phyloP scores from a whole-genome alignment of 30 jellyfish, hydroid and myxozoan genomes.

The Aurelia sp. region DNA sequence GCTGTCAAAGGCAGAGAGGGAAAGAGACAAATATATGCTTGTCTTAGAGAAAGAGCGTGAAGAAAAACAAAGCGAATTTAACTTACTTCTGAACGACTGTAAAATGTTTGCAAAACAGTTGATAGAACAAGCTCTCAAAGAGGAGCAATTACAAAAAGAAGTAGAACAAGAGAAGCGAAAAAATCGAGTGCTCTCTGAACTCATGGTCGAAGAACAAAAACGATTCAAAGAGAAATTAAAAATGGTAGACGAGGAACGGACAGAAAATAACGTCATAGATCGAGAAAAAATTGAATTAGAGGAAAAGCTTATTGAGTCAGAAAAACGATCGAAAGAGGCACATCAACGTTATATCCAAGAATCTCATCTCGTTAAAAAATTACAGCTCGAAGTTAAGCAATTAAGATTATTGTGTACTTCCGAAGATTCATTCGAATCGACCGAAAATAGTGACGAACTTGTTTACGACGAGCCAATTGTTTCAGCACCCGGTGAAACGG shows the following conservation, averaged over 20 bases:
- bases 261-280: constrained; percentile 57
- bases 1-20: constrained; percentile 83
- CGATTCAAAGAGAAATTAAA: constrained; percentile 81
- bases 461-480: constrained; percentile 43
- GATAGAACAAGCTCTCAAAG: constrained; percentile 73
- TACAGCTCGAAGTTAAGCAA: constrained; percentile 72
- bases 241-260: constrained; percentile 75
- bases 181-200: constrained; percentile 82
- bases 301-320: constrained; percentile 52
- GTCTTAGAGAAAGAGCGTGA: constrained; percentile 76
- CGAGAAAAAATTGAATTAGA: constrained; percentile 74
- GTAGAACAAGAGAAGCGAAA: constrained; percentile 87
- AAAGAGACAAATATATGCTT: constrained; percentile 58
- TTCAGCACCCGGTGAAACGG: constrained; percentile 34
- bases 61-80: constrained; percentile 75
- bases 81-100: constrained; percentile 80
- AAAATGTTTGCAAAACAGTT: constrained; percentile 85
- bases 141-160: constrained; percentile 72
- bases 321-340: constrained; percentile 69
- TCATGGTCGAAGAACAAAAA: constrained; percentile 89
- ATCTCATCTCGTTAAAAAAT: constrained; percentile 45
- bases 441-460: constrained; percentile 80
- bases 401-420: constrained; percentile 50
- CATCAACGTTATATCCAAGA: constrained; percentile 78
- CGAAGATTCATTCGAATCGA: constrained; percentile 64